Evolutionary conservation across 2,797 vertebrate genomes (phyloP).

Genomic region (Microtus obscurus): DNA sequence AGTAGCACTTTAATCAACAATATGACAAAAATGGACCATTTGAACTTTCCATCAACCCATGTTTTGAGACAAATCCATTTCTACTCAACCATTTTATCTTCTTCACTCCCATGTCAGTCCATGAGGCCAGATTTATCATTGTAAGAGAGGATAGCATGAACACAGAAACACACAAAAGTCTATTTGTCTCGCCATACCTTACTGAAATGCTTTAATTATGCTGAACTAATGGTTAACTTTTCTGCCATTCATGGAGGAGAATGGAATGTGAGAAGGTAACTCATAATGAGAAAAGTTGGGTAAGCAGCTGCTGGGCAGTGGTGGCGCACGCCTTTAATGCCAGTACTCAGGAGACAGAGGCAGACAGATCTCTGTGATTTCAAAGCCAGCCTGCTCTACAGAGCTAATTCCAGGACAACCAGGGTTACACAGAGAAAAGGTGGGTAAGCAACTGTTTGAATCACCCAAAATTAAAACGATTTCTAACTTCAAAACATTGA

Average conservation of each 20-base stretch:
- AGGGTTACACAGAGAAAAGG: too few relatives aligned
- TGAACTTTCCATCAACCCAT: neutral
- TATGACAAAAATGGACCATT: neutral
- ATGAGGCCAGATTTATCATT: neutral
- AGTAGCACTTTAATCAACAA: neutral
- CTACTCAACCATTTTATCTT: neutral
- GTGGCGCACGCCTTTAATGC: too few relatives aligned
- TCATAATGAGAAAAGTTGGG: neutral
- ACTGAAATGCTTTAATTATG: neutral
- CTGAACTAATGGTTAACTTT: neutral
- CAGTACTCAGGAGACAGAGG: too few relatives aligned
- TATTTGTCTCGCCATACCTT: neutral
- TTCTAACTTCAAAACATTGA: neutral
- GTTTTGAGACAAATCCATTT: neutral
- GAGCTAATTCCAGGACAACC: too few relatives aligned
- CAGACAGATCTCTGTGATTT: too few relatives aligned
- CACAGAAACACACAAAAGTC: neutral
- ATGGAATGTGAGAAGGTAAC: neutral
- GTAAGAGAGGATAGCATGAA: neutral
- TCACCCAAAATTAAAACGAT: slow-evolving; percentile 38
- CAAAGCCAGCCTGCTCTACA: too few relatives aligned
- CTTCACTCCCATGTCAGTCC: too few relatives aligned
- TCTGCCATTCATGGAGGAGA: neutral
- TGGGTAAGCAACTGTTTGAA: neutral
- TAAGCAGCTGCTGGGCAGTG: neutral